Percentiles rank a stretch among this genome's conserved stretches.
Conservation (phyloP, 1,140 invertebrate genomes). For the Rhagoletis pomonella region DNA sequence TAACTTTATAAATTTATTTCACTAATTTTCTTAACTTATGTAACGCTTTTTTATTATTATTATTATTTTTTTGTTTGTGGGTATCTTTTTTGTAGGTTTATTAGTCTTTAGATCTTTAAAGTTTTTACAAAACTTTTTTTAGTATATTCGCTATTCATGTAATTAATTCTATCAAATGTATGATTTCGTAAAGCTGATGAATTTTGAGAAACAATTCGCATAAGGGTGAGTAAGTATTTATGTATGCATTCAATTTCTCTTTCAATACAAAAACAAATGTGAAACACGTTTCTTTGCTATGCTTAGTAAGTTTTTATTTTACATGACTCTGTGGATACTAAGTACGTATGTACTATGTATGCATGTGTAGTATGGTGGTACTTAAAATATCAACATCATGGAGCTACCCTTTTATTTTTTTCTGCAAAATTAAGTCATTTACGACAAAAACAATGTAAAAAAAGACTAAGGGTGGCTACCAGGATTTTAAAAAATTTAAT, state of each 20-base stretch:
- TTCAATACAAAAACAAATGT: slow-evolving; percentile 7
- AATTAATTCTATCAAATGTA: background rate
- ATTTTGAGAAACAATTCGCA: background rate
- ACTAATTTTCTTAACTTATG: slow-evolving; percentile 30
- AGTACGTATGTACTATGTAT: background rate
- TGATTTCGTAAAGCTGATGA: background rate
- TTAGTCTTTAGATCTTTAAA: slow-evolving; percentile 31
- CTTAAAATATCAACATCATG: too few relatives aligned
- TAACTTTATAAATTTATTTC: slow-evolving; percentile 45
- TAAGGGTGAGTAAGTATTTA: background rate
- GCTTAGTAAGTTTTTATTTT: background rate
- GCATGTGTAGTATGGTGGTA: background rate
- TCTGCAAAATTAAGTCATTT: too few relatives aligned
- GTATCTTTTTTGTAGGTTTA: background rate
- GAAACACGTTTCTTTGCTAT: slow-evolving; percentile 8
- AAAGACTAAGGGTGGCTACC: too few relatives aligned
- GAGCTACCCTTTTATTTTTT: too few relatives aligned
- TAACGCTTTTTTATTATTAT: background rate
- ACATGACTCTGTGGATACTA: background rate
- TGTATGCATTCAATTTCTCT: background rate
- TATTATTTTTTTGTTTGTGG: background rate
- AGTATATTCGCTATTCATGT: slow-evolving; percentile 7
- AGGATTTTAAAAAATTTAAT: too few relatives aligned
- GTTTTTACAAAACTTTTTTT: slow-evolving; percentile 36
- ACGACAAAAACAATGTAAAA: too few relatives aligned